Base-by-base conservation (phyloP, 2,888 invertebrate species). In the Cryptus viduatorius region DNA sequence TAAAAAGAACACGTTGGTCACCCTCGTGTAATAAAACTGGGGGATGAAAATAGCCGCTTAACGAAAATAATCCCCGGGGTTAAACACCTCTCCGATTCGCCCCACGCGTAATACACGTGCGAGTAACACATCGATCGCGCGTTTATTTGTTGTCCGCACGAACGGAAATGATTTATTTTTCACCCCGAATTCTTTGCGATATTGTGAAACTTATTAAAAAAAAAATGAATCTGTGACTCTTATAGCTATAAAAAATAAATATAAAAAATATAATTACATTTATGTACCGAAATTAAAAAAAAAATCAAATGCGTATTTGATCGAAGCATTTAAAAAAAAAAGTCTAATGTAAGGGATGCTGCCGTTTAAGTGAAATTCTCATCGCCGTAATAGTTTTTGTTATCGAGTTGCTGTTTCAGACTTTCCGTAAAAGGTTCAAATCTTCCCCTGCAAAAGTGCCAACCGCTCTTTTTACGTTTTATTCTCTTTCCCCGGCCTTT, bases 1-100 rank as follows among this genome's bases (percentile, higher is more conserved):
- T 59, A 69, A 83, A 69, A 67, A 72, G 69, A 76, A 79, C 44
- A 61, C 78, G 68, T 64, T 79, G 75, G 79, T 79, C 75, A 79
- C 75, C 79, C 75, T 71, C 72, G 61, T 31, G 67, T 31, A 83
- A 76, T 50, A 56, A 71, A 75, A 72, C 44, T 12, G 59, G 29
- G 24, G 50, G 14, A 82, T 79, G 82, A 50, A 79, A 73, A 73
- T 53, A 68, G 78, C 42, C 19, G 64, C 48, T 71, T 56, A 56
- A 50, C 37, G 76, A 73, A 67, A 64, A 71, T 24, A 56, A 71
- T 71, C 71, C 77, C 76, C 65, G 64, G 75, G 75, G 75, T 75
- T 64, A 64, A 75, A 75, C 75, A 64, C 75, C 75, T 75, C 75
- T 64, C 46, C 19, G 48, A 31, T 4, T 61, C 12, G 48, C 59